Evolutionary conservation across 2,113 vertebrate species (phyloP), one percentile per base, ranked within the genome.

Genomic region (Dissostichus mawsoni): DNA sequence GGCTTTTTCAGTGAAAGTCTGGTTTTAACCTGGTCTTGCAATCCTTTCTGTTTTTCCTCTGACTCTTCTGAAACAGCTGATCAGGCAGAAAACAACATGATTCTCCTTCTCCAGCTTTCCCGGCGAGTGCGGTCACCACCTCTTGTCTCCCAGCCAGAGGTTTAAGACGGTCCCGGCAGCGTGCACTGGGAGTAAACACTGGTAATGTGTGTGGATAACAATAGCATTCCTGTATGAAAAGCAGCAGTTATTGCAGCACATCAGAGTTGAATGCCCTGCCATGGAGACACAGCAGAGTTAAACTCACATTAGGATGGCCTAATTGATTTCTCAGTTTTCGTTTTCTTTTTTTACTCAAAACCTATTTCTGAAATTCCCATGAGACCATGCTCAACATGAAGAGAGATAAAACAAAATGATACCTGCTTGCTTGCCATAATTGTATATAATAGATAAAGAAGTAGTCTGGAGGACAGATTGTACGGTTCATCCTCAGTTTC

Each of bases 221-320:
- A 80, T 76, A 85, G 76, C 74, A 83, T 80, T 83, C 80, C 75
- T 87, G 69, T 67, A 69, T 74, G 84, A 80, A 82, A 85, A 89
- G 64, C 61, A 73, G 51, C 71, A 70, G 62, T 70, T 82, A 76
- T 63, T 69, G 78, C 81, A 72, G 74, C 78, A 85, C 56, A 52
- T 63, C 36, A 44, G 41, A 65, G 20, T 61, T 48, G 65, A 33
- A 81, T 45, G 50, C 51, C 52, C 61, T 53, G 61, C 59, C 59
- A 59, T 10, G 14, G 51, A 59, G 25, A 23, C 53, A 36, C 57
- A 23, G 47, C 0, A 3, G 25, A 41, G 20, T 13, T 9, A 23
- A 16, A 33, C 20, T 2, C n/a, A 68, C n/a, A 65, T 11, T 6
- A 7, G 7, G 36, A 36, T 36, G 7, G 4, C 36, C 5, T 0